A percentile compares a stretch with the other conserved stretches of the same genome.
Conservation (phyloP, 2,113 vertebrate species). For the Austrofundulus limnaeus region DNA sequence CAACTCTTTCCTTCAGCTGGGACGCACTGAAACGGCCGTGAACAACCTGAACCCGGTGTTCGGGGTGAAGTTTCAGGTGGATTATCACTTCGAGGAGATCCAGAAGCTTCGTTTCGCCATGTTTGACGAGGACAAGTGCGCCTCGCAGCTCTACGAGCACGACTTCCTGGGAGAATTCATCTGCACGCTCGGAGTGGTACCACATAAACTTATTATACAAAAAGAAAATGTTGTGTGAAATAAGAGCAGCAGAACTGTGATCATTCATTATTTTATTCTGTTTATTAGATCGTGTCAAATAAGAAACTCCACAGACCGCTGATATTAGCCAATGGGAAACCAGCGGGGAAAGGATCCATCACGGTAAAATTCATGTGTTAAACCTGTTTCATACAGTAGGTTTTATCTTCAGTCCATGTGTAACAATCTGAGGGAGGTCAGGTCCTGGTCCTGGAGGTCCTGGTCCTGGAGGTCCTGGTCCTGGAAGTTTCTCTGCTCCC, state of each 20-base stretch:
- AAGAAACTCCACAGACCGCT: slow-evolving; percentile 93
- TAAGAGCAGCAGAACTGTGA: no score
- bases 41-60: slow-evolving; percentile 98
- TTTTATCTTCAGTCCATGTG: no score
- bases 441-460: no score
- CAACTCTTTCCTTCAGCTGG: slow-evolving; percentile 74
- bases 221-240: not conserved
- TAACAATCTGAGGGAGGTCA: no score
- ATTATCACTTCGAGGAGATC: slow-evolving; percentile 96
- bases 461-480: no score
- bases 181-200: slow-evolving; percentile 91
- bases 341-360: slow-evolving; percentile 93
- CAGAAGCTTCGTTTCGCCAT: slow-evolving; percentile 97
- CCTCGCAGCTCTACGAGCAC: slow-evolving; percentile 90
- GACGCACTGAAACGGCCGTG: slow-evolving; percentile 92
- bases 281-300: slow-evolving; percentile 92
- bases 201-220: not conserved
- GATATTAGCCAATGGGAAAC: slow-evolving; percentile 91
- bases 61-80: slow-evolving; percentile 91
- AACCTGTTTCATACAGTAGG: no score
- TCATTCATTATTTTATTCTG: not conserved
- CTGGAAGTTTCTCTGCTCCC: no score
- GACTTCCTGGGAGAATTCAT: slow-evolving; percentile 96
- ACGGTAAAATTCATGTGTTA: slow-evolving; percentile 83
- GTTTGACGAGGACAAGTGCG: slow-evolving; percentile 97